phyloP scores from a whole-genome alignment of 2,888 invertebrate genomes.

The Argyra leucocephala region DNA sequence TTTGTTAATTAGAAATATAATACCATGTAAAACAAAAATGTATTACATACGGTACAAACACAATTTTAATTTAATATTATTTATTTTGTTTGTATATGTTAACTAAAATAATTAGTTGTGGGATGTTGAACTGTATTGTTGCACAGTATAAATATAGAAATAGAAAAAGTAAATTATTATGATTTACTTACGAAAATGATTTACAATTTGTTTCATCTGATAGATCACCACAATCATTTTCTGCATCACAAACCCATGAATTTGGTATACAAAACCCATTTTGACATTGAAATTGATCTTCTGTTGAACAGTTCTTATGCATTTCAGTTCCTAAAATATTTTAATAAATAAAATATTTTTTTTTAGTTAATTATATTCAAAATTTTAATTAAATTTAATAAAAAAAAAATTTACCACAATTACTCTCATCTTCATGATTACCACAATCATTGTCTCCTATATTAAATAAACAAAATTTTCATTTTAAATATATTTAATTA shows the following conservation, averaged over 20 bases:
- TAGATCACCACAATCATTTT: constrained; percentile 71
- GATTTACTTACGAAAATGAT: constrained; percentile 50
- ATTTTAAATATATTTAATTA: neutral
- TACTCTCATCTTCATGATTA: constrained; percentile 64
- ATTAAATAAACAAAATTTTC: neutral
- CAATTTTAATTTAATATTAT: too few species aligned
- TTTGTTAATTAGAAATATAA: too few species aligned
- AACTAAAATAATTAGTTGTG: too few species aligned
- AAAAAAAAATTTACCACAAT: constrained; percentile 51
- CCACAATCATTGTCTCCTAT: constrained; percentile 66
- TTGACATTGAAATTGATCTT: constrained; percentile 63
- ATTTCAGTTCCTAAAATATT: constrained; percentile 31
- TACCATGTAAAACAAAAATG: too few species aligned
- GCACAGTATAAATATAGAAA: too few species aligned
- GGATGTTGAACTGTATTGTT: too few species aligned
- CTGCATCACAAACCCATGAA: constrained; percentile 65
- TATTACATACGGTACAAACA: too few species aligned
- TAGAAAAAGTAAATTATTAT: too few species aligned
- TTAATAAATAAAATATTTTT: neutral
- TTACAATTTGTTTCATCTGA: constrained; percentile 70
- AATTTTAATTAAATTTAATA: too few species aligned
- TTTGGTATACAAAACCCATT: constrained; percentile 70
- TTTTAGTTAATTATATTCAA: neutral
- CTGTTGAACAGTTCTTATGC: constrained; percentile 54
- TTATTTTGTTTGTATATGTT: too few species aligned